Evolutionary conservation across 1,140 invertebrate species (phyloP).

Genomic region (Mya arenaria): DNA sequence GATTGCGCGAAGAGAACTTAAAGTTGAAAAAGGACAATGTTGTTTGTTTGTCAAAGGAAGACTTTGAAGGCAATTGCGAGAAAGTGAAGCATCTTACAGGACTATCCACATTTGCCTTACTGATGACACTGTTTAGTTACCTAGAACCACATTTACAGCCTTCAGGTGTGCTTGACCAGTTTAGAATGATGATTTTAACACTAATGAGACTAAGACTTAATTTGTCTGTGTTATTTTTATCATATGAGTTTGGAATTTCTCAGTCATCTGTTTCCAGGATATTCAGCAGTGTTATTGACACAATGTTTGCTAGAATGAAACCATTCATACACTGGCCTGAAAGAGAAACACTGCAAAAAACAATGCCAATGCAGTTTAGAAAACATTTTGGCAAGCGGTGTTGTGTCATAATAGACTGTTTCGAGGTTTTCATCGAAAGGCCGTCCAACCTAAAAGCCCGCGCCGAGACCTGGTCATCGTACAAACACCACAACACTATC

Average conservation of each 20-base stretch:
- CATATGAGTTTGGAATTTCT: constrained; percentile 33
- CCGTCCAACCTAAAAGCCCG: constrained; percentile 46
- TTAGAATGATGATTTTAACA: constrained; percentile 18
- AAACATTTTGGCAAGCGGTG: constrained; percentile 52
- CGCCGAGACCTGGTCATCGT: constrained; percentile 46
- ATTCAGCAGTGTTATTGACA: constrained; percentile 43
- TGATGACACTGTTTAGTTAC: constrained; percentile 11
- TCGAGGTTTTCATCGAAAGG: constrained; percentile 56
- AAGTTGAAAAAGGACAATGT: background rate
- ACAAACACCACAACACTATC: constrained; percentile 51
- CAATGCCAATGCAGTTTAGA: constrained; percentile 57
- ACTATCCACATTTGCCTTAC: constrained; percentile 4
- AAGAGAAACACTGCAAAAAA: constrained; percentile 33
- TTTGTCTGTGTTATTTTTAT: constrained; percentile 23
- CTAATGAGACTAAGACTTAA: constrained; percentile 31
- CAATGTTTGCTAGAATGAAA: constrained; percentile 40
- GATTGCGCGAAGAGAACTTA: background rate
- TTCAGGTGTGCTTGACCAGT: constrained; percentile 2
- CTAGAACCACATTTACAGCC: background rate
- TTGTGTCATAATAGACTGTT: constrained; percentile 61
- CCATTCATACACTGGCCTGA: constrained; percentile 56
- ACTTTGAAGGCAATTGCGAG: constrained; percentile 1
- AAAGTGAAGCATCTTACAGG: constrained; percentile 26
- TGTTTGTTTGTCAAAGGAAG: background rate
- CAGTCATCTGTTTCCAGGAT: constrained; percentile 32